A percentile compares a stretch with the other conserved stretches of the same genome.
Conservation (phyloP, 2,888 invertebrate species). For the Hedychridium roseum region DNA sequence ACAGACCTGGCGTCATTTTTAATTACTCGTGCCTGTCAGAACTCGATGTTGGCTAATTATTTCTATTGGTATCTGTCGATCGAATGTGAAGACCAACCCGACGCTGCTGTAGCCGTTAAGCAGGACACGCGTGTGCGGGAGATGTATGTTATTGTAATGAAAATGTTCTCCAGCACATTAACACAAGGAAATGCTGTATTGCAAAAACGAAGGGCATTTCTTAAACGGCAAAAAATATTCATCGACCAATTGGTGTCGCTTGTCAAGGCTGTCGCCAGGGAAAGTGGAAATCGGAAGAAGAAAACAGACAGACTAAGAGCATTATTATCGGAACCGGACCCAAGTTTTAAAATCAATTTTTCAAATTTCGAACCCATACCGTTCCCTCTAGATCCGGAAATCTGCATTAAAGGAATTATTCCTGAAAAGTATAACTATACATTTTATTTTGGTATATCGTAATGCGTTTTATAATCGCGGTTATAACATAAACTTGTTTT, state of each 20-base stretch:
- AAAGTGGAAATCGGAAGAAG: conserved; percentile 89
- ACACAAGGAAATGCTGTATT: conserved; percentile 76
- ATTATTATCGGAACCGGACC: conserved; percentile 80
- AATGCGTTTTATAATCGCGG: too few relatives aligned
- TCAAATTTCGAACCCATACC: conserved; percentile 91
- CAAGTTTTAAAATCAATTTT: conserved; percentile 85
- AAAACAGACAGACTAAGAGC: conserved; percentile 91
- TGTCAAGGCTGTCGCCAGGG: conserved; percentile 87
- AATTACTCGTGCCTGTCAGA: conserved; percentile 86
- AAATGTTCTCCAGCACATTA: conserved; percentile 80
- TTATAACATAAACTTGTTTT: conserved; percentile 16
- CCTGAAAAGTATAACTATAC: conserved; percentile 72
- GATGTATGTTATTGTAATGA: conserved; percentile 91
- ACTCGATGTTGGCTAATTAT: conserved; percentile 92
- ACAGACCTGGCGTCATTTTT: conserved; percentile 88
- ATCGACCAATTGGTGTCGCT: conserved; percentile 89
- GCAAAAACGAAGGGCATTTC: conserved; percentile 78
- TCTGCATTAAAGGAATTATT: conserved; percentile 87
- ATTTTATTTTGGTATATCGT: conserved; percentile 2
- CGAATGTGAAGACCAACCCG: conserved; percentile 88
- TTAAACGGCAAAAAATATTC: conserved; percentile 88
- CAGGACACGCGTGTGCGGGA: conserved; percentile 78
- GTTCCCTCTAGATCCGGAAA: conserved; percentile 92
- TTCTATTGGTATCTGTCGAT: conserved; percentile 96
- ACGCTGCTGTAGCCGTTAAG: conserved; percentile 69